Conservation (phyloP, 1,140 invertebrate genomes). For the Lutraria rhynchaena region DNA sequence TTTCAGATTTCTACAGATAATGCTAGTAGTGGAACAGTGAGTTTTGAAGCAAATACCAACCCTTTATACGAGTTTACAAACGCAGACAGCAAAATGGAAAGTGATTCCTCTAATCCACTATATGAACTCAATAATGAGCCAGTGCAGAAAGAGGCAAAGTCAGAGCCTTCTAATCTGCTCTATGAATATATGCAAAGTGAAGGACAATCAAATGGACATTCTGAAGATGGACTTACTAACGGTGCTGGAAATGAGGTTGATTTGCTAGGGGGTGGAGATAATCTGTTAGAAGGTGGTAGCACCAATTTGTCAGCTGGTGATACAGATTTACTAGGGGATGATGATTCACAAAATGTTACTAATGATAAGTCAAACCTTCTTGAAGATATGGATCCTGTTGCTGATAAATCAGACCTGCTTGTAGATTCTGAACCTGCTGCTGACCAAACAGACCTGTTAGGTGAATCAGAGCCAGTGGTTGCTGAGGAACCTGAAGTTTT, state of each 20-base stretch:
- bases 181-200: conserved; percentile 63
- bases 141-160: conserved; percentile 46
- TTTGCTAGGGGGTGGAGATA: conserved; percentile 31
- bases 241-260: conserved; percentile 49
- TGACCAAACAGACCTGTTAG: conserved; percentile 30
- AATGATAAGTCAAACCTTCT: too few species aligned
- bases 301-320: background rate
- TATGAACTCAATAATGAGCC: conserved; percentile 59
- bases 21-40: conserved; percentile 36
- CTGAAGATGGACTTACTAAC: conserved; percentile 46
- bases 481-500: conserved; percentile 45
- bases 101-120: conserved; percentile 59
- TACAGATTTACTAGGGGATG: conserved; percentile 3
- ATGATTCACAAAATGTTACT: background rate
- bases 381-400: too few species aligned
- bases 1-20: conserved; percentile 39
- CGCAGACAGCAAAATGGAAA: conserved; percentile 32
- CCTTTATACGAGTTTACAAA: conserved; percentile 56
- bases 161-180: conserved; percentile 61
- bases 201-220: conserved; percentile 49
- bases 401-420: too few species aligned
- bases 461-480: conserved; percentile 11
- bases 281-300: conserved; percentile 22
- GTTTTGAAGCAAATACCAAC: conserved; percentile 52
- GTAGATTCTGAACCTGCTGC: too few species aligned